These are phyloP conservation scores for Aplochiton taeniatus DNA, from an alignment of 2,797 vertebrate species.

Conservation along the genomic window DNA sequence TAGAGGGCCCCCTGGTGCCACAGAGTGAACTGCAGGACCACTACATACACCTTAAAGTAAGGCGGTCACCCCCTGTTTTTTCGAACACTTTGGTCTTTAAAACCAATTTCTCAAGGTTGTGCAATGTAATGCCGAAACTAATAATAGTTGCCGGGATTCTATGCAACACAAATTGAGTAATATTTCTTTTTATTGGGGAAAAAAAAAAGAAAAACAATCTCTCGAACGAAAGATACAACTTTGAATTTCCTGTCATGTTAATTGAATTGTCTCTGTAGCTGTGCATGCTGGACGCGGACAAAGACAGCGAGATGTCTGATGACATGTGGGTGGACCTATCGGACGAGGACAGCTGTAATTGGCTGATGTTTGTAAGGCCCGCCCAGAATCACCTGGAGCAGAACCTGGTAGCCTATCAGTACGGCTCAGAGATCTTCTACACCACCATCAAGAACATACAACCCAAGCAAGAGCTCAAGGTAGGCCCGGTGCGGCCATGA, in stretches of 20 bases:
- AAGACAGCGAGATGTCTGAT: constrained; percentile 82
- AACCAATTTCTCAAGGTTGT: no score
- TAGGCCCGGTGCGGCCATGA: constrained; percentile 41
- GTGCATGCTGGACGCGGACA: constrained; percentile 81
- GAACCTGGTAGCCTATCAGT: constrained; percentile 97
- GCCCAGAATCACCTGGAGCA: constrained; percentile 97
- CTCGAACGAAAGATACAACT: neutral
- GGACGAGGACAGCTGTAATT: constrained; percentile 94
- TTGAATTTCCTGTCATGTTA: neutral
- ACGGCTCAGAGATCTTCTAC: constrained; percentile 94
- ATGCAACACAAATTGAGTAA: no score
- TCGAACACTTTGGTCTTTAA: no score
- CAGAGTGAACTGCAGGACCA: constrained; percentile 86
- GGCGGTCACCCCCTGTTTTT: neutral
- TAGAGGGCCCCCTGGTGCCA: constrained; percentile 89
- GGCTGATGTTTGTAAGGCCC: constrained; percentile 99
- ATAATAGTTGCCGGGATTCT: no score
- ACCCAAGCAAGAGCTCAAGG: constrained; percentile 98
- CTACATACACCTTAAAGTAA: constrained; percentile 92
- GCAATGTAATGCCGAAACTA: no score
- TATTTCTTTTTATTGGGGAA: no score
- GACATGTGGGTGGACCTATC: constrained; percentile 94
- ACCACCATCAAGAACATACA: constrained; percentile 98
- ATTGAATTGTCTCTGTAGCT: constrained; percentile 49
- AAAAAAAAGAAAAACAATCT: no score